These are phyloP conservation scores for Isotomurus palustris DNA, from an alignment of 2,888 invertebrate species.

Conservation along the genomic window DNA sequence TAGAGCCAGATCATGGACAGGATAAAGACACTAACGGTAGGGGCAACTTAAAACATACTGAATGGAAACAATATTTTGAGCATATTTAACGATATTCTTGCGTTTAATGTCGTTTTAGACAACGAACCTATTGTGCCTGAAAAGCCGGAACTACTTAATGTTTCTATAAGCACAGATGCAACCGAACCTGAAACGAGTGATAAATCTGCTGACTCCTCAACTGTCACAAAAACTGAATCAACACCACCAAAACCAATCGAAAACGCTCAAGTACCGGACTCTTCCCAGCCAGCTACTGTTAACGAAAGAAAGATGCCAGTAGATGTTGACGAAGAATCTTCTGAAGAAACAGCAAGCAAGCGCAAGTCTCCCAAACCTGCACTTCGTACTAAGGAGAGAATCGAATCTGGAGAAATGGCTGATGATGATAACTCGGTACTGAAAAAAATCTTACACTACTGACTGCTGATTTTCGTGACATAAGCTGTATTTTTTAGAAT, in stretches of 20 bases:
- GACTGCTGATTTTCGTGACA: neutral
- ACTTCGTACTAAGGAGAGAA: conserved; percentile 4
- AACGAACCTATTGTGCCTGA: too few relatives aligned
- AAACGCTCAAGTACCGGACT: too few relatives aligned
- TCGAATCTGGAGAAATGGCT: conserved; percentile 17
- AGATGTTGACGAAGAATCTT: neutral
- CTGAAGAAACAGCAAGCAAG: neutral
- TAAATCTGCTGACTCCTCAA: neutral
- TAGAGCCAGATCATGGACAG: too few relatives aligned
- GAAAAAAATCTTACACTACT: neutral
- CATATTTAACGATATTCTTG: too few relatives aligned
- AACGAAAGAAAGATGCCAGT: neutral
- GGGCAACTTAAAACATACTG: too few relatives aligned
- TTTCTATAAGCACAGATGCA: neutral
- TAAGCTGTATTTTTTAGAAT: neutral
- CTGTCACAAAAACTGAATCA: neutral
- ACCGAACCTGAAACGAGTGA: neutral
- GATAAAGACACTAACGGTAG: too few relatives aligned
- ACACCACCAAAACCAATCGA: too few relatives aligned
- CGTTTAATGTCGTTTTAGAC: too few relatives aligned
- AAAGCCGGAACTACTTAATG: too few relatives aligned
- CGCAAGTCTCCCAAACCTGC: neutral
- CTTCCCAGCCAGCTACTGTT: too few relatives aligned
- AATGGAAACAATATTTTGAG: too few relatives aligned
- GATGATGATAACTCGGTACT: conserved; percentile 17